Conservation (phyloP, 2,888 invertebrate species). For the Eupithecia tripunctaria region DNA sequence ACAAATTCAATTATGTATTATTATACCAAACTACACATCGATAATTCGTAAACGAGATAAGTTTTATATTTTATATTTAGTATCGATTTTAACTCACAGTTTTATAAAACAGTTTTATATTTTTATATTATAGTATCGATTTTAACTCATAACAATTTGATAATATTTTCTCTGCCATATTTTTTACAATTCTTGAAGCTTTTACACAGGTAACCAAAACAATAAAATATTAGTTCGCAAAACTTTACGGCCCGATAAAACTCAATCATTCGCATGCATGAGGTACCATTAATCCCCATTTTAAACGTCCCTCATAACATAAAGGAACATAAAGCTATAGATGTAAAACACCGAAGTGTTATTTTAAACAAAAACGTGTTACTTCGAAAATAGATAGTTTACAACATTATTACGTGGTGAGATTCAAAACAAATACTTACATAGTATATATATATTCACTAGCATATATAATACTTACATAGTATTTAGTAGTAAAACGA, state of each 20-base stretch:
- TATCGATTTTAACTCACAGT: too few relatives aligned
- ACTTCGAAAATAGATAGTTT: constrained; percentile 31
- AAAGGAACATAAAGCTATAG: background rate
- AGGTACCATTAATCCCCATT: constrained; percentile 9
- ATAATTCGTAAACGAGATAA: too few relatives aligned
- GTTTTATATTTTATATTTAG: too few relatives aligned
- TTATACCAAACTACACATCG: too few relatives aligned
- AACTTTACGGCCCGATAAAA: background rate
- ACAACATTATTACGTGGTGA: background rate
- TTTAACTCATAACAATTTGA: background rate
- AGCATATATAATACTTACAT: too few relatives aligned
- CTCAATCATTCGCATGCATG: constrained; percentile 7
- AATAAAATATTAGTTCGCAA: background rate
- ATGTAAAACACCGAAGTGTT: constrained; percentile 11
- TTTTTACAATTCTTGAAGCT: background rate
- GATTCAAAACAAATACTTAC: background rate
- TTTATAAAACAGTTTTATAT: too few relatives aligned
- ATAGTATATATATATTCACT: too few relatives aligned
- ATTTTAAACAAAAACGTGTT: constrained; percentile 20
- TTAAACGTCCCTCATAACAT: constrained; percentile 10
- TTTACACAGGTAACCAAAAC: background rate
- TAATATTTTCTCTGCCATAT: background rate
- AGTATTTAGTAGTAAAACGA: background rate
- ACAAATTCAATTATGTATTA: too few relatives aligned
- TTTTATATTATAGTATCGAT: too few relatives aligned